These are phyloP conservation scores for Alligator mississippiensis DNA, from an alignment of 2,113 vertebrate species.

Conservation along the genomic window DNA sequence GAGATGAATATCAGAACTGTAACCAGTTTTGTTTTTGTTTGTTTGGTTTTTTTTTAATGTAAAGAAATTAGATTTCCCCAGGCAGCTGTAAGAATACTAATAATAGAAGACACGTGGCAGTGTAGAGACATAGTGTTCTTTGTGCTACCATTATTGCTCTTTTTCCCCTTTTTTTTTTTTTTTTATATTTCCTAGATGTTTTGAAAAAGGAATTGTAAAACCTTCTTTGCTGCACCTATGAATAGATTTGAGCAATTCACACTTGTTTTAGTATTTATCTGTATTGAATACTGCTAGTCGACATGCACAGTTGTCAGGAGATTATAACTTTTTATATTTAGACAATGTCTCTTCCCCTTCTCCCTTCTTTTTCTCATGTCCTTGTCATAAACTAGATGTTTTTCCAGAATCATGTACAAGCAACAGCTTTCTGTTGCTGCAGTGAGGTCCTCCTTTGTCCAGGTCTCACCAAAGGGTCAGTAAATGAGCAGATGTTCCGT, in stretches of 20 bases:
- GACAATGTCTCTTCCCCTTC: not conserved
- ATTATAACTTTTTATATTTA: not conserved
- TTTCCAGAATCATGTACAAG: too few relatives aligned
- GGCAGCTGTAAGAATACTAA: conserved; percentile 57
- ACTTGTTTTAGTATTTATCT: not conserved
- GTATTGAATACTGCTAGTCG: not conserved
- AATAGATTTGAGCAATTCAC: not conserved
- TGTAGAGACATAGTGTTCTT: conserved; percentile 10
- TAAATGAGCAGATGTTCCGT: too few relatives aligned
- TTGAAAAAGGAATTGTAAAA: conserved; percentile 6
- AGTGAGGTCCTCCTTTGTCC: too few relatives aligned
- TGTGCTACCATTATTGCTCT: not conserved
- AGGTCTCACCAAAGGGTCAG: too few relatives aligned
- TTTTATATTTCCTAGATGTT: not conserved
- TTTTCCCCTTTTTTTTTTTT: conserved; percentile 39
- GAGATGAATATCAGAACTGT: conserved; percentile 60
- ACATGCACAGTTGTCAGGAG: not conserved
- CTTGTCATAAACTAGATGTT: too few relatives aligned
- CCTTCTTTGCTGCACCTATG: not conserved
- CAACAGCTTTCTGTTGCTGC: too few relatives aligned
- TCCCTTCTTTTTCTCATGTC: too few relatives aligned
- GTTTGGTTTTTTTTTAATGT: conserved; percentile 36
- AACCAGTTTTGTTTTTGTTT: conserved; percentile 22
- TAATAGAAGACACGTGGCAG: conserved; percentile 38
- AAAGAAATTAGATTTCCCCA: conserved; percentile 55